A percentile compares a stretch with the other conserved stretches of the same genome.
phyloP scores from a whole-genome alignment of 2,888 invertebrate species.

The Phortica magna region DNA sequence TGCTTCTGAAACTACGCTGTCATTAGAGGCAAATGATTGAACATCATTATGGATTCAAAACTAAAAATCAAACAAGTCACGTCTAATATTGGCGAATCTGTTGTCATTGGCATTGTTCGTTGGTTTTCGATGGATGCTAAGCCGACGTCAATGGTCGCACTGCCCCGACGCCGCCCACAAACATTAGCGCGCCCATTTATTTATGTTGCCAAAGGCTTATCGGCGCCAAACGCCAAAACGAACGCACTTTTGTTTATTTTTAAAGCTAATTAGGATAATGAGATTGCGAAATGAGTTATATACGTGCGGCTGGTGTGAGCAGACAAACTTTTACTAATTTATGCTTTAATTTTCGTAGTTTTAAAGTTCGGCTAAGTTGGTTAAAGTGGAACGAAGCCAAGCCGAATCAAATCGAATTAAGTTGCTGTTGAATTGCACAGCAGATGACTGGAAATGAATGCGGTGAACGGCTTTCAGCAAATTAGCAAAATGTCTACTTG shows the following conservation, averaged over 20 bases:
- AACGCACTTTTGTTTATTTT: conserved; percentile 27
- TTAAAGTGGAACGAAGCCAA: background rate
- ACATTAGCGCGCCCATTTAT: background rate
- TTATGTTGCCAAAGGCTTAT: conserved; percentile 24
- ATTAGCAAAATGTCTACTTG: conserved; percentile 19
- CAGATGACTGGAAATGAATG: background rate
- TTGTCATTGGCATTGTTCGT: background rate
- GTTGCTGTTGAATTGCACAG: background rate
- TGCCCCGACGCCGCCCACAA: background rate
- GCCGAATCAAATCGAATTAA: background rate
- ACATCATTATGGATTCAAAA: background rate
- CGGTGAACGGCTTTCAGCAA: conserved; percentile 13
- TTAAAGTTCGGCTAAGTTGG: no score
- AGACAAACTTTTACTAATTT: conserved; percentile 27
- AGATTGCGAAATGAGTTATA: conserved; percentile 32
- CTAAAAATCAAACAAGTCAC: conserved; percentile 18
- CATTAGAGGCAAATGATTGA: background rate
- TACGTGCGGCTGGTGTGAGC: background rate
- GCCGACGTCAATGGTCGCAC: background rate
- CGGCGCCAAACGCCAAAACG: conserved; percentile 8
- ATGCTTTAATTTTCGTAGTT: background rate
- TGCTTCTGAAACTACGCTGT: background rate
- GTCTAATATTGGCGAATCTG: background rate
- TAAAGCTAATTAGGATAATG: conserved; percentile 35
- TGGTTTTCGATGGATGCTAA: background rate